Percentiles rank a stretch among this genome's conserved stretches.
Conservation (phyloP, 2,797 vertebrate species). For the Sparidentex hasta region DNA sequence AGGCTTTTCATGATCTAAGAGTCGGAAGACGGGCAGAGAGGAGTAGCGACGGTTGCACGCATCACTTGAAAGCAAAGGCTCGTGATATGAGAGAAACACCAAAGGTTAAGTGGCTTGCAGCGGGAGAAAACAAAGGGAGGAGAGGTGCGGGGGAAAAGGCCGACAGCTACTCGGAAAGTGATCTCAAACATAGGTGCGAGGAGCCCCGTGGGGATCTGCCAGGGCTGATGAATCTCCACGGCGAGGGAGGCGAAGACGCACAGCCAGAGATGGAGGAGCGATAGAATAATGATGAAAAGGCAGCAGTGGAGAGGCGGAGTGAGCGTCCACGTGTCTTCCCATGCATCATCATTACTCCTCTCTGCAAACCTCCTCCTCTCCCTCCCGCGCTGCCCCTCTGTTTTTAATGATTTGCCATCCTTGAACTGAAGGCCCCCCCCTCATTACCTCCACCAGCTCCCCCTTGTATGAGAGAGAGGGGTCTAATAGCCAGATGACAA, state of each 20-base stretch:
- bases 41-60: not conserved
- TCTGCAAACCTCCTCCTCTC: slow-evolving; percentile 19
- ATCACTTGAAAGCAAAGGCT: slow-evolving; percentile 25
- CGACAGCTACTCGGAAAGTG: slow-evolving; percentile 42
- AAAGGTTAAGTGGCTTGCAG: slow-evolving; percentile 37
- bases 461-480: slow-evolving; percentile 54
- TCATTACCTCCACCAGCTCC: slow-evolving; percentile 27
- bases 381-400: slow-evolving; percentile 56
- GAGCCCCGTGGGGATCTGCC: slow-evolving; percentile 42
- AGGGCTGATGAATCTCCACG: slow-evolving; percentile 49
- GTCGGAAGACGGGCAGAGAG: not conserved
- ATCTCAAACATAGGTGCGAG: slow-evolving; percentile 61
- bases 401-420: slow-evolving; percentile 80
- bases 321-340: slow-evolving; percentile 57
- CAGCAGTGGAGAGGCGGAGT: slow-evolving; percentile 20
- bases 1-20: slow-evolving; percentile 25
- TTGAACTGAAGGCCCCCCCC: slow-evolving; percentile 55
- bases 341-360: slow-evolving; percentile 68
- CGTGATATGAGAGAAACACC: slow-evolving; percentile 19
- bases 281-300: slow-evolving; percentile 45
- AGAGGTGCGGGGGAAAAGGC: not conserved
- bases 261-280: slow-evolving; percentile 47
- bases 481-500: slow-evolving; percentile 84
- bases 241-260: slow-evolving; percentile 29
- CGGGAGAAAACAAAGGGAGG: not conserved